These are phyloP conservation scores for Digitonthophagus gazella DNA, from an alignment of 2,888 invertebrate species.

Conservation along the genomic window DNA sequence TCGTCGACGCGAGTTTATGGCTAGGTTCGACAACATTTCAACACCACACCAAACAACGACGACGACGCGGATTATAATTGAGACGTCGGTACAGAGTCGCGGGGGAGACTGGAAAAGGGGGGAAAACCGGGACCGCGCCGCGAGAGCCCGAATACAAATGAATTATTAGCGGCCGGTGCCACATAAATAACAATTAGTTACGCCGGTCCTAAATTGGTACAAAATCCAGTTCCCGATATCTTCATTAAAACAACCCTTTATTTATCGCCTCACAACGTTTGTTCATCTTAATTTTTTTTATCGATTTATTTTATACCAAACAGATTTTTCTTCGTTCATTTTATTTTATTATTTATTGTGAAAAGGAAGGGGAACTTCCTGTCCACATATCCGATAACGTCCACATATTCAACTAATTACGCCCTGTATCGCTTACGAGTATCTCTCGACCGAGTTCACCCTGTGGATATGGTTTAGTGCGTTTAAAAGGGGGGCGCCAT, in stretches of 20 bases:
- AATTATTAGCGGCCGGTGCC: constrained; percentile 42
- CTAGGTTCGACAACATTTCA: not conserved
- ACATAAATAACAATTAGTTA: constrained; percentile 48
- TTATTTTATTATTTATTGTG: not conserved
- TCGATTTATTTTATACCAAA: constrained; percentile 14
- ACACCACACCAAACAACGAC: not conserved
- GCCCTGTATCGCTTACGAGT: not conserved
- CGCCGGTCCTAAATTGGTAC: constrained; percentile 43
- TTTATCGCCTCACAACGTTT: constrained; percentile 34
- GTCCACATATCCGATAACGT: not conserved
- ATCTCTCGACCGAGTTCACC: not conserved
- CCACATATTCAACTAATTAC: not conserved
- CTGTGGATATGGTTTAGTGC: not conserved
- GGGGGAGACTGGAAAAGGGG: not conserved
- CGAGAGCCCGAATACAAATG: constrained; percentile 39
- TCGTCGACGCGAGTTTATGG: not conserved
- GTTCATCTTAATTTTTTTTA: constrained; percentile 35
- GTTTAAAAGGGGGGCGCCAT: not conserved
- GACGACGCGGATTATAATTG: constrained; percentile 1
- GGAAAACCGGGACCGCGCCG: not conserved
- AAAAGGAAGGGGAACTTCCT: not conserved
- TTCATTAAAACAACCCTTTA: constrained; percentile 43
- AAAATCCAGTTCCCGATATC: constrained; percentile 44
- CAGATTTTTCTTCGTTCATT: constrained; percentile 25
- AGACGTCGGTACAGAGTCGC: constrained; percentile 2